Evolutionary conservation across 2,113 vertebrate species (phyloP).

Genomic region (Dissostichus mawsoni): DNA sequence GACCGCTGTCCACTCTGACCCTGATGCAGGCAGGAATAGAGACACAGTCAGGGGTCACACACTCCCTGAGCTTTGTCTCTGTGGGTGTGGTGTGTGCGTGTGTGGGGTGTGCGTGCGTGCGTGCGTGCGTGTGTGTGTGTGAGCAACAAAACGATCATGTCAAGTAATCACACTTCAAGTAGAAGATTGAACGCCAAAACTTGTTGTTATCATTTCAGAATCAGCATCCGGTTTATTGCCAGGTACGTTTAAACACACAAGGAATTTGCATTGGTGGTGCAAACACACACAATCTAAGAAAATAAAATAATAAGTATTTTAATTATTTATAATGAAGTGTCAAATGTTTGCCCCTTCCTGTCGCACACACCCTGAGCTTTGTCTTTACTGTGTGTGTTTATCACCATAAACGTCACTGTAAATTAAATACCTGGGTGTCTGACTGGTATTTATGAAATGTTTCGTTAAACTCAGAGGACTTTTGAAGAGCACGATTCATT

Average conservation of each 20-base stretch:
- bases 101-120: too few relatives aligned
- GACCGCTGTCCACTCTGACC: constrained; percentile 78
- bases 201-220: not conserved
- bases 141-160: not conserved
- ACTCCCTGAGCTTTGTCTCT: constrained; percentile 58
- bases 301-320: too few relatives aligned
- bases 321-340: not conserved
- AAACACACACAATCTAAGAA: too few relatives aligned
- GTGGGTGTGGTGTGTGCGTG: constrained; percentile 20
- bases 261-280: too few relatives aligned
- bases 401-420: too few relatives aligned
- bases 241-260: too few relatives aligned
- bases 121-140: too few relatives aligned
- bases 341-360: too few relatives aligned
- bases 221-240: too few relatives aligned
- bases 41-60: constrained; percentile 72
- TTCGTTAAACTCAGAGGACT: not conserved
- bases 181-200: not conserved
- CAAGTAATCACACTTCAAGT: not conserved
- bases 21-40: constrained; percentile 78
- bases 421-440: too few relatives aligned
- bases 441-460: not conserved
- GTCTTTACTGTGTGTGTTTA: too few relatives aligned
- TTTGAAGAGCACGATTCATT: not conserved
- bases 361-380: too few relatives aligned